These are phyloP conservation scores for Pao palembangensis DNA, from an alignment of 2,113 vertebrate species.

Conservation along the genomic window DNA sequence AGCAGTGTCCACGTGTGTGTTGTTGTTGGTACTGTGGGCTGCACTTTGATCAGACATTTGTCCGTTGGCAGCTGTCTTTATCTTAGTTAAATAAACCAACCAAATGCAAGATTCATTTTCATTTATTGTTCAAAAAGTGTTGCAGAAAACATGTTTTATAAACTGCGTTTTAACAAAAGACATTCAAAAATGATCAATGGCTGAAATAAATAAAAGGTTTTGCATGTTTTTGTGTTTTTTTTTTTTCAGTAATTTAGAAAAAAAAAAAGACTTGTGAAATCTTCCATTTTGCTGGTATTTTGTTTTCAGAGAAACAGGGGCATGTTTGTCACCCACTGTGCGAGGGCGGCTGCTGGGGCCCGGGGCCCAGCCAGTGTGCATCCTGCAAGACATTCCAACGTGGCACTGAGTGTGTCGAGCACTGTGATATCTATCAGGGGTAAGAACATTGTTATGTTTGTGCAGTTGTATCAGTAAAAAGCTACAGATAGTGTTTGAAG, in stretches of 20 bases:
- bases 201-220: no score
- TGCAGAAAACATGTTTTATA: neutral
- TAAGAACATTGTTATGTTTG: constrained; percentile 54
- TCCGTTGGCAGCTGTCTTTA: neutral
- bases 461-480: constrained; percentile 23
- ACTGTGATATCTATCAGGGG: constrained; percentile 85
- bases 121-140: neutral
- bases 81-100: neutral
- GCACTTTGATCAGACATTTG: constrained; percentile 6
- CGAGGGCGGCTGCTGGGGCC: constrained; percentile 87
- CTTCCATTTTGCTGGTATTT: neutral
- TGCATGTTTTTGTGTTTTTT: no score
- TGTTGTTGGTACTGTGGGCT: neutral
- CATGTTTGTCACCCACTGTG: constrained; percentile 82
- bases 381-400: constrained; percentile 82
- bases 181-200: no score
- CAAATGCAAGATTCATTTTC: neutral
- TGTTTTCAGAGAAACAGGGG: constrained; percentile 61
- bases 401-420: constrained; percentile 85
- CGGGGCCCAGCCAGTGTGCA: constrained; percentile 85
- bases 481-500: constrained; percentile 2
- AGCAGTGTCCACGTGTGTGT: no score
- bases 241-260: neutral
- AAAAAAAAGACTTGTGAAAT: neutral
- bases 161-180: no score